These are phyloP conservation scores for Papilio dardanus DNA, from an alignment of 1,140 invertebrate genomes.

Conservation along the genomic window DNA sequence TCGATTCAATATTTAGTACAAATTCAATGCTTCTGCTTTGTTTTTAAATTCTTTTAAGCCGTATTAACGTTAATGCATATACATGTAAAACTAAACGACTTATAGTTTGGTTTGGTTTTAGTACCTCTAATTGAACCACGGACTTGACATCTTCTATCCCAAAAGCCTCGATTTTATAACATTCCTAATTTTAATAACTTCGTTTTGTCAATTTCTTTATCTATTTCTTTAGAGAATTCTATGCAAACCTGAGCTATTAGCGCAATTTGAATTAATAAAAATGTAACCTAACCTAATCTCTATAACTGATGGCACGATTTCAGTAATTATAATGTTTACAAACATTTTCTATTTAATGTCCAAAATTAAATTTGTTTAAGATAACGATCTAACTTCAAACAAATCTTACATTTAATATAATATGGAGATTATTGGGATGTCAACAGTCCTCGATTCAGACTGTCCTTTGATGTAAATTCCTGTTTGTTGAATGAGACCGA, in stretches of 20 bases:
- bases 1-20: conserved; percentile 5
- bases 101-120: too few species aligned
- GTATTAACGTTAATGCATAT: too few species aligned
- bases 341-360: background rate
- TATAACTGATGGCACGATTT: background rate
- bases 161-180: too few species aligned
- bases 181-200: too few species aligned
- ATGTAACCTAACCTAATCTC: too few species aligned
- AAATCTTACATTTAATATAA: conserved; percentile 31
- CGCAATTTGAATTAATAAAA: too few species aligned
- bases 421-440: conserved; percentile 39
- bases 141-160: too few species aligned
- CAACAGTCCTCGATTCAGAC: conserved; percentile 24
- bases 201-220: too few species aligned
- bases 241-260: too few species aligned
- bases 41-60: background rate
- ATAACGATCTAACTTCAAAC: conserved; percentile 5
- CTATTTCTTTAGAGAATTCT: too few species aligned
- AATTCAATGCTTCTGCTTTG: background rate
- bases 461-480: conserved; percentile 21
- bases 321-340: background rate
- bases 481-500: conserved; percentile 9
- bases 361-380: background rate
- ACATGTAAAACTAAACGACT: too few species aligned
- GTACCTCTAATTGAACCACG: too few species aligned